phyloP scores from a whole-genome alignment of 2,888 invertebrate genomes.

The Euspilapteryx auroguttella region DNA sequence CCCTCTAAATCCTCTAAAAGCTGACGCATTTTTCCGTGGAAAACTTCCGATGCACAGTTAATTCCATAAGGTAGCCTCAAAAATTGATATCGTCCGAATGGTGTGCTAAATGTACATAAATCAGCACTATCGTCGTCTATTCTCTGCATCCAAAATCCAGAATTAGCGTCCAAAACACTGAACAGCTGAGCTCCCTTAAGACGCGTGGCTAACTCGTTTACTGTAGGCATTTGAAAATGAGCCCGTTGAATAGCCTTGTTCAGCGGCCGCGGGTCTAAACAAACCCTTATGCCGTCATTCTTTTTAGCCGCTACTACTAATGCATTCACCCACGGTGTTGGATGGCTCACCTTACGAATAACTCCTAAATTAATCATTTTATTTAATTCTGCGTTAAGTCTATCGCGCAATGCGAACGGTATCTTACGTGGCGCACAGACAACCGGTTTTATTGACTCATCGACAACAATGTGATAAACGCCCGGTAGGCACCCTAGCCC shows the following conservation, averaged over 20 bases:
- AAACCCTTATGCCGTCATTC: slow-evolving; percentile 8
- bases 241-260: no score
- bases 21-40: slow-evolving; percentile 6
- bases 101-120: no score
- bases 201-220: neutral
- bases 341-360: slow-evolving; percentile 8
- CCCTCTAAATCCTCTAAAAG: slow-evolving; percentile 9
- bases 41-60: slow-evolving; percentile 5
- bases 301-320: slow-evolving; percentile 11
- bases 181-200: neutral
- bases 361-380: slow-evolving; percentile 8
- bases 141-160: neutral
- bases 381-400: slow-evolving; percentile 6
- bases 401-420: slow-evolving; percentile 10
- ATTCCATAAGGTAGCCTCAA: slow-evolving; percentile 6
- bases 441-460: slow-evolving; percentile 7
- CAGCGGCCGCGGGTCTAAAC: slow-evolving; percentile 10
- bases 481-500: slow-evolving; percentile 10
- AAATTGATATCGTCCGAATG: no score
- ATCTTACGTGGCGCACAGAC: slow-evolving; percentile 11
- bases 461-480: slow-evolving; percentile 9
- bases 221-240: neutral
- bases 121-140: neutral
- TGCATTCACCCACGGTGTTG: slow-evolving; percentile 11
- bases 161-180: neutral